Evolutionary conservation across 1,140 invertebrate species (phyloP).

Genomic region (Odontomachus brunneus): DNA sequence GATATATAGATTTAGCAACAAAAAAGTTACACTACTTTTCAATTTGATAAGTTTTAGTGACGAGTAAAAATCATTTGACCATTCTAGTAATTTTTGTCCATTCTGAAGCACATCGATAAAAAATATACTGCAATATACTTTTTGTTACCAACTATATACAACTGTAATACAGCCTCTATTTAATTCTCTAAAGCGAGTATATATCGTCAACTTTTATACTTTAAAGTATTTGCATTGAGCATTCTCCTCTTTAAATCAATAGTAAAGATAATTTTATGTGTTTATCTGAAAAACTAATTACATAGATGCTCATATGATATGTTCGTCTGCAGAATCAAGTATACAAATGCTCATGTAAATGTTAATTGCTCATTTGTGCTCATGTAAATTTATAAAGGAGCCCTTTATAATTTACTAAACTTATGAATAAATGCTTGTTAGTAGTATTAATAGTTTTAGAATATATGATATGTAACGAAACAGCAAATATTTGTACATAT

Average conservation of each 20-base stretch:
- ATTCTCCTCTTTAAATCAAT: not conserved
- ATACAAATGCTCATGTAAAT: slow-evolving; percentile 27
- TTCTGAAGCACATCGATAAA: no score
- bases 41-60: no score
- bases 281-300: no score
- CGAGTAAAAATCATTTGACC: no score
- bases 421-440: not conserved
- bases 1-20: no score
- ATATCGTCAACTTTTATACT: slow-evolving; percentile 19
- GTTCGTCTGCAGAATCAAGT: not conserved
- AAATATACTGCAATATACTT: no score
- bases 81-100: no score
- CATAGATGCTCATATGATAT: no score
- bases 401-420: not conserved
- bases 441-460: slow-evolving; percentile 6
- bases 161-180: not conserved
- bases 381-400: slow-evolving; percentile 18
- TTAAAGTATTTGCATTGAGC: not conserved
- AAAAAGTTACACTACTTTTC: no score
- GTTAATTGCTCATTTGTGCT: no score
- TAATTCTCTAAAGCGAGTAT: not conserved
- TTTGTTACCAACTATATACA: no score
- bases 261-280: not conserved
- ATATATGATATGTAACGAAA: not conserved
- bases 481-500: not conserved